Evolutionary conservation across 2,888 invertebrate genomes (phyloP).

Genomic region (Chrysolina americana): DNA sequence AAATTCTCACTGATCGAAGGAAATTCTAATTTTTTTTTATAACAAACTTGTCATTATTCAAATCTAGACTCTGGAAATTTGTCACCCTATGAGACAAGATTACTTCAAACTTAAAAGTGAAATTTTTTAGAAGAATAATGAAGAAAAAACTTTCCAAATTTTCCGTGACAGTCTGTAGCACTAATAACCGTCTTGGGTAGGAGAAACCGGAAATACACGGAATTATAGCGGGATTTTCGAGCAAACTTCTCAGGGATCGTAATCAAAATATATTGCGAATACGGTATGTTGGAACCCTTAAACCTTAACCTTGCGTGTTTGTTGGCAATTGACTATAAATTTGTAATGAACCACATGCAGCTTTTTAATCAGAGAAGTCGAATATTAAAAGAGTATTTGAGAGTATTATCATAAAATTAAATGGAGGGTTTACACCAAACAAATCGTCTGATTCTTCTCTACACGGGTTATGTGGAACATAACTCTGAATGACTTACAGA

Average conservation of each 20-base stretch:
- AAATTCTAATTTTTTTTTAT: no score
- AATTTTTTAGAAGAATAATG: not conserved
- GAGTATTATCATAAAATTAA: not conserved
- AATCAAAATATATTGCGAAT: slow-evolving; percentile 28
- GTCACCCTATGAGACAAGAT: not conserved
- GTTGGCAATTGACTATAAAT: slow-evolving; percentile 29
- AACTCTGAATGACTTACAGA: no score
- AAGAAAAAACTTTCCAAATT: not conserved
- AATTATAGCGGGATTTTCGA: slow-evolving; percentile 21
- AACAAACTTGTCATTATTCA: no score
- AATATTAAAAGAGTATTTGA: not conserved
- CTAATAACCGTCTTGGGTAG: not conserved
- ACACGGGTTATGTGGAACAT: not conserved
- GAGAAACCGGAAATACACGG: slow-evolving; percentile 5
- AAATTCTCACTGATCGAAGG: no score
- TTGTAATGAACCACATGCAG: slow-evolving; percentile 19
- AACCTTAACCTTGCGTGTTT: slow-evolving; percentile 24
- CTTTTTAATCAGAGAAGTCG: not conserved
- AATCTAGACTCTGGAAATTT: no score
- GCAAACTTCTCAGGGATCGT: slow-evolving; percentile 20
- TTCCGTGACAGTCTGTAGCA: not conserved
- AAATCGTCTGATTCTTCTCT: not conserved
- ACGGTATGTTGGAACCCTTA: slow-evolving; percentile 1
- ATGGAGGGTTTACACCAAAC: not conserved
- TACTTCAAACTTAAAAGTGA: not conserved